Conservation (phyloP, 2,888 invertebrate genomes). For the Nephrotoma appendiculata region DNA sequence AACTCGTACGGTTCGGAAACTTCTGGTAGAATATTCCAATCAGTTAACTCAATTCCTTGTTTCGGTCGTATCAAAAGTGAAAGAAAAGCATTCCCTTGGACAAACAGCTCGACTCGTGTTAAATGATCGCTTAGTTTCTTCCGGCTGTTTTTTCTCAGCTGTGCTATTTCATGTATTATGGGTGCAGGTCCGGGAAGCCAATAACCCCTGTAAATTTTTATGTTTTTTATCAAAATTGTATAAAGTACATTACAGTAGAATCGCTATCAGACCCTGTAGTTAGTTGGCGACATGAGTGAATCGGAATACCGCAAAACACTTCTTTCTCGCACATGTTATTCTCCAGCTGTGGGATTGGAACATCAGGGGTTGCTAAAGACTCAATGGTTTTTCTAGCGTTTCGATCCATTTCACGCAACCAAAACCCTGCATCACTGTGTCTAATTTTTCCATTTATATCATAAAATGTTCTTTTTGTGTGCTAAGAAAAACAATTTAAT, state of each 20-base stretch:
- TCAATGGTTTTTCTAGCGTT: constrained; percentile 23
- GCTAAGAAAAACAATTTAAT: constrained; percentile 14
- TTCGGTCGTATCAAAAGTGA: constrained; percentile 21
- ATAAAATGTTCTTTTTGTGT: constrained; percentile 21
- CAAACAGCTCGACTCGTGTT: constrained; percentile 16
- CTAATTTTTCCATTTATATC: constrained; percentile 21
- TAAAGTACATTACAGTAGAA: background rate
- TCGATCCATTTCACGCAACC: constrained; percentile 23
- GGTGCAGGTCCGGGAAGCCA: constrained; percentile 22
- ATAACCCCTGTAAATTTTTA: constrained; percentile 16
- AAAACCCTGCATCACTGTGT: constrained; percentile 23
- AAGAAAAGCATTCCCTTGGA: constrained; percentile 14
- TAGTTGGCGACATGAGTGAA: constrained; percentile 19
- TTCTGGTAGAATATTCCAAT: constrained; percentile 18
- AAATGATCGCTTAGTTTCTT: constrained; percentile 13
- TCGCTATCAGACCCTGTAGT: constrained; percentile 16
- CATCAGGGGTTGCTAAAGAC: constrained; percentile 21
- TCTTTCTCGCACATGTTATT: constrained; percentile 22
- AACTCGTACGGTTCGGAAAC: constrained; percentile 19
- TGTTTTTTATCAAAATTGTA: background rate
- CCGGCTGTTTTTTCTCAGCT: constrained; percentile 14
- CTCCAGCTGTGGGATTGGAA: constrained; percentile 19
- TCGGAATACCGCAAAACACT: constrained; percentile 22
- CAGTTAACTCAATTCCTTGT: constrained; percentile 16
- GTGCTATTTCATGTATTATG: constrained; percentile 18